Evolutionary conservation across 53 echinoderm and acorn worm genomes (phyloP).

Genomic region (Arbacia lixula): DNA sequence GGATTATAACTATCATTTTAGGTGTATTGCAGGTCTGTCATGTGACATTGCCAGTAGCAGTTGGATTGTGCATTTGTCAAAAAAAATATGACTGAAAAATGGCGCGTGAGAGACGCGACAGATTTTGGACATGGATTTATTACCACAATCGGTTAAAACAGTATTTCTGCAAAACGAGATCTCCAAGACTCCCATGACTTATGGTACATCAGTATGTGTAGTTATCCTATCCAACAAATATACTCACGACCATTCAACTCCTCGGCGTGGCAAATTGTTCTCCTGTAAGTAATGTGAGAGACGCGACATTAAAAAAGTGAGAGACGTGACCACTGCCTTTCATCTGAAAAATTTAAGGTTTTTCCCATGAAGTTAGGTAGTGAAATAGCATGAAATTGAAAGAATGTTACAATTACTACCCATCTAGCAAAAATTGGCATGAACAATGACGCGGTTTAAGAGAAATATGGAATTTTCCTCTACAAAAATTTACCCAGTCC

Average conservation of each 20-base stretch:
- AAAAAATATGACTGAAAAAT: neutral
- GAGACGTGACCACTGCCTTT: neutral
- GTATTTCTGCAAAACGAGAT: neutral
- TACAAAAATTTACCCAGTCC: conserved; percentile 1
- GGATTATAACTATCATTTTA: conserved; percentile 3
- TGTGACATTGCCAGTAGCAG: neutral
- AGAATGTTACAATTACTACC: neutral
- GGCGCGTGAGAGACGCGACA: conserved; percentile 13
- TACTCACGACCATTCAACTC: neutral
- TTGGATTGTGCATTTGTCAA: neutral
- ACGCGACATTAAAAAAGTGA: conserved; percentile 6
- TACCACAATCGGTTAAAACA: neutral
- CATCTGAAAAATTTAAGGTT: neutral
- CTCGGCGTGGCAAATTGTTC: neutral
- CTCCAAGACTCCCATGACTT: too few relatives aligned
- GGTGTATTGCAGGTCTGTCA: neutral
- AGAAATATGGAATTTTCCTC: conserved; percentile 5
- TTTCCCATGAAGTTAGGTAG: neutral
- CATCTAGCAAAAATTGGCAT: neutral
- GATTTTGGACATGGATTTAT: neutral
- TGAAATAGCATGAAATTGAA: neutral
- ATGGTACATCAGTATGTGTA: neutral
- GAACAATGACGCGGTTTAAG: neutral
- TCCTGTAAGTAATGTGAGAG: conserved; percentile 1
- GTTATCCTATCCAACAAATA: neutral